phyloP scores from a whole-genome alignment of 1,140 invertebrate genomes.

The Bombus superbus region DNA sequence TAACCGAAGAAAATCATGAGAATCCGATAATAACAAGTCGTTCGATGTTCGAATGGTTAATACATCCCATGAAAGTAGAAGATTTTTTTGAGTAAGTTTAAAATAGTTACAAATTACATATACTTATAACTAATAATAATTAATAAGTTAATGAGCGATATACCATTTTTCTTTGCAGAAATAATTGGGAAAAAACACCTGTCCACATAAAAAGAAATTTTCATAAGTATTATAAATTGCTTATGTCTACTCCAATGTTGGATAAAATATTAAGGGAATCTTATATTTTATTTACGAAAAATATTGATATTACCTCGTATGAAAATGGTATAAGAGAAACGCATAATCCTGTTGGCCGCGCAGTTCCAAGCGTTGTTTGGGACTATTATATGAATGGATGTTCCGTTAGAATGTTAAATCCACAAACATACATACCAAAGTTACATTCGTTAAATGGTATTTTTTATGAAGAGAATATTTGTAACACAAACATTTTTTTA shows the following conservation, averaged over 20 bases:
- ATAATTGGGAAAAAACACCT: constrained; percentile 92
- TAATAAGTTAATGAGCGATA: constrained; percentile 28
- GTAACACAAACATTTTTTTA: background rate
- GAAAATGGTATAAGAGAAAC: constrained; percentile 91
- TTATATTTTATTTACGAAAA: constrained; percentile 91
- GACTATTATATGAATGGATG: constrained; percentile 95
- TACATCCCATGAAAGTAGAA: constrained; percentile 86
- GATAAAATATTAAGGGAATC: constrained; percentile 91
- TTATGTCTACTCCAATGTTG: constrained; percentile 90
- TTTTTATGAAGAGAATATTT: background rate
- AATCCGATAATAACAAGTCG: constrained; percentile 84
- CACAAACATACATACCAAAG: constrained; percentile 91
- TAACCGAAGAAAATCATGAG: background rate
- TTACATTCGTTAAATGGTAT: constrained; percentile 85
- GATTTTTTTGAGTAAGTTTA: constrained; percentile 86
- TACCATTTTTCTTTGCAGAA: constrained; percentile 68
- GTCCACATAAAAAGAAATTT: constrained; percentile 88
- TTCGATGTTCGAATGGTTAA: constrained; percentile 87
- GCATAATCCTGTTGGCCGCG: constrained; percentile 92
- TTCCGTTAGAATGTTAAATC: constrained; percentile 96
- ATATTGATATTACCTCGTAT: constrained; percentile 96
- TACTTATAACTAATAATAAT: constrained; percentile 2
- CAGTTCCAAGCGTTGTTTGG: constrained; percentile 92
- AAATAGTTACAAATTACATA: constrained; percentile 1
- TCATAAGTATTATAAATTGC: constrained; percentile 87